A percentile compares a stretch with the other conserved stretches of the same genome.
These are phyloP conservation scores for Exephanes ischioxanthus DNA, from an alignment of 2,888 invertebrate species.

Conservation along the genomic window DNA sequence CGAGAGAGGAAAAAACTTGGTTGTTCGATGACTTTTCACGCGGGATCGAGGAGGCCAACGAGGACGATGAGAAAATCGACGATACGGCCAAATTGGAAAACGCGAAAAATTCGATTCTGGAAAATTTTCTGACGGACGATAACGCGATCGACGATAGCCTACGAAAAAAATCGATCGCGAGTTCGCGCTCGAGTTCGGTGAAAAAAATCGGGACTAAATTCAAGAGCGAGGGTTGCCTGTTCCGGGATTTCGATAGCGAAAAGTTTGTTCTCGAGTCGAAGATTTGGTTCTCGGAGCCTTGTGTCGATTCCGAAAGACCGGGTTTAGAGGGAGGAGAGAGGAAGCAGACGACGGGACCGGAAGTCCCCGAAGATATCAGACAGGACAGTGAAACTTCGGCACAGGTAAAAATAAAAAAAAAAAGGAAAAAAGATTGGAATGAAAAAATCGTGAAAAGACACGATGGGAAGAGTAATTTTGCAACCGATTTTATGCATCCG, in stretches of 20 bases:
- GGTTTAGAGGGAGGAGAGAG: background rate
- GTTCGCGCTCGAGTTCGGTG: conserved; percentile 4
- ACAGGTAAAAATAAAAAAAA: conserved; percentile 49
- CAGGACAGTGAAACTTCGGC: conserved; percentile 40
- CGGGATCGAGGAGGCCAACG: conserved; percentile 27
- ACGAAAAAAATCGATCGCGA: conserved; percentile 19
- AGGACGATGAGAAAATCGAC: conserved; percentile 59
- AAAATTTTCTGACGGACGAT: conserved; percentile 64
- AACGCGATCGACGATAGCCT: conserved; percentile 22
- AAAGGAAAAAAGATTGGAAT: background rate
- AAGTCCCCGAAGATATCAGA: conserved; percentile 31
- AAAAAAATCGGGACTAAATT: conserved; percentile 35
- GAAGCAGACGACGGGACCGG: conserved; percentile 26
- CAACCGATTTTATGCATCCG: background rate
- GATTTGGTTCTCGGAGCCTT: conserved; percentile 48
- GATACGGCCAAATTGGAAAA: conserved; percentile 77
- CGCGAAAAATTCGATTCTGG: conserved; percentile 74
- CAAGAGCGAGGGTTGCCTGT: conserved; percentile 43
- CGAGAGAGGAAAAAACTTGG: conserved; percentile 52
- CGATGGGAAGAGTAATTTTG: conserved; percentile 12
- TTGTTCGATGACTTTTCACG: conserved; percentile 19
- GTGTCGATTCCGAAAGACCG: conserved; percentile 13
- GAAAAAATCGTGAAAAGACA: background rate
- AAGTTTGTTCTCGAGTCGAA: conserved; percentile 23
- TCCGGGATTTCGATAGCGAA: conserved; percentile 12